Evolutionary conservation across 2,113 vertebrate genomes (phyloP), one percentile per base, ranked within the genome.

Genomic region (Shinisaurus crocodilurus): DNA sequence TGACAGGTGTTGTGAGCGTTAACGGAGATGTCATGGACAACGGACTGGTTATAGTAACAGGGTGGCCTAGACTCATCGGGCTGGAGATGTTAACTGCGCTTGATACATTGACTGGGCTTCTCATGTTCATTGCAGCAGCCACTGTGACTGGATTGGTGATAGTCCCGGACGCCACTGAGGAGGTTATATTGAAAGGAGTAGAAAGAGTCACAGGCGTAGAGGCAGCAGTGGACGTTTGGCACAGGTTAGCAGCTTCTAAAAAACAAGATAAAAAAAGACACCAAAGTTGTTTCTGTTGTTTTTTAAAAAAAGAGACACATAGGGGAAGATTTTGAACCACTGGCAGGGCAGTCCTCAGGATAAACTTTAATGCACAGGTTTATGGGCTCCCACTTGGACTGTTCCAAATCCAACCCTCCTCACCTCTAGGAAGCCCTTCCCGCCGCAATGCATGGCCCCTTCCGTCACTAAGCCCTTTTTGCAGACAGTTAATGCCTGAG

Each of bases 131-230:
- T 95, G 99, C 98, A 91, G 98, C 98, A 82, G 98, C 98, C 94
- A 99, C 98, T 95, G 99, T 99, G 96, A 99, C 97, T 75, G 99
- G 98, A 96, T 98, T 98, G 96, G 98, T 98, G 77, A 98, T 98
- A 65, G 98, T 96, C 96, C 98, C 96, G 20, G 98, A 99, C 77
- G 98, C 98, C 97, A 99, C 98, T n/a, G 99, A 99, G 96, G 97
- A 99, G 84, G 95, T 98, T 96, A 99, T 99, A 98, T 98, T 99
- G 97, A 99, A 98, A 23, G 99, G 98, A 96, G 98, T 98, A 87
- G 98, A 99, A 96, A 99, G 99, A 97, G 99, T 99, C 96, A 99
- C 98, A 97, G 99, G 97, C 98, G 99, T 98, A 97, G 99, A 98
- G 76, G 97, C 97, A 87, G 98, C 96, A 95, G 98, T 97, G 65